Percentiles rank a stretch among this genome's conserved stretches.
These are phyloP conservation scores for Strix occidentalis DNA, from an alignment of 2,797 vertebrate species.

Conservation along the genomic window DNA sequence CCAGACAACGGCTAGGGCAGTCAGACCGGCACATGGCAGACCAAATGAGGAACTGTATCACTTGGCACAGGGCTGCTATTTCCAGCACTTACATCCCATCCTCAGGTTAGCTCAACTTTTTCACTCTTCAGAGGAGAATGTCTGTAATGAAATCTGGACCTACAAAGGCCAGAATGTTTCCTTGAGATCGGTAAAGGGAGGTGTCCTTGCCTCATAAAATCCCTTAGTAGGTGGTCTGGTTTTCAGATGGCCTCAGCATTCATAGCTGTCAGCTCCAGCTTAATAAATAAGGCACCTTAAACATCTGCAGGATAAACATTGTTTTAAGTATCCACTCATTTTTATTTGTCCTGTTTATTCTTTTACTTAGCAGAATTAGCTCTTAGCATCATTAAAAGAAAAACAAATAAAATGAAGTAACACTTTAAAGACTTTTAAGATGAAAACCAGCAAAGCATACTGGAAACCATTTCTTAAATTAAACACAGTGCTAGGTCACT, in stretches of 20 bases:
- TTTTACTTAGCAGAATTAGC: not conserved
- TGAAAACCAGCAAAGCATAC: not conserved
- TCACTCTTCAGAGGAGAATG: not conserved
- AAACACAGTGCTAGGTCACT: not conserved
- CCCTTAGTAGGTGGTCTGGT: not conserved
- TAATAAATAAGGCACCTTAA: not conserved
- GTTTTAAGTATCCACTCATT: not conserved
- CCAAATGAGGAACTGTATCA: slow-evolving; percentile 18
- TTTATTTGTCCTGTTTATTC: not conserved
- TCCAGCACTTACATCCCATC: slow-evolving; percentile 39
- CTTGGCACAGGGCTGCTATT: slow-evolving; percentile 40
- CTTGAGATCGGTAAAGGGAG: not conserved
- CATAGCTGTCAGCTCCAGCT: not conserved
- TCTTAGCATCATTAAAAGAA: not conserved
- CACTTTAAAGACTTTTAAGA: not conserved
- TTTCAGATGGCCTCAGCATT: not conserved
- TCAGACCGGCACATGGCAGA: slow-evolving; percentile 1
- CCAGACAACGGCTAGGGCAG: slow-evolving; percentile 3
- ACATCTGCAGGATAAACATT: not conserved
- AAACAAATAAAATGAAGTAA: not conserved
- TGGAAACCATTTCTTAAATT: not conserved
- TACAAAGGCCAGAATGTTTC: not conserved
- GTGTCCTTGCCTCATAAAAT: not conserved
- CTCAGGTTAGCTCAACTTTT: not conserved
- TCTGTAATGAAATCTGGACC: not conserved